Percentiles rank a stretch among this genome's conserved stretches.
phyloP scores from a whole-genome alignment of 2,888 invertebrate species.

The Mesodorylaimus sp. region DNA sequence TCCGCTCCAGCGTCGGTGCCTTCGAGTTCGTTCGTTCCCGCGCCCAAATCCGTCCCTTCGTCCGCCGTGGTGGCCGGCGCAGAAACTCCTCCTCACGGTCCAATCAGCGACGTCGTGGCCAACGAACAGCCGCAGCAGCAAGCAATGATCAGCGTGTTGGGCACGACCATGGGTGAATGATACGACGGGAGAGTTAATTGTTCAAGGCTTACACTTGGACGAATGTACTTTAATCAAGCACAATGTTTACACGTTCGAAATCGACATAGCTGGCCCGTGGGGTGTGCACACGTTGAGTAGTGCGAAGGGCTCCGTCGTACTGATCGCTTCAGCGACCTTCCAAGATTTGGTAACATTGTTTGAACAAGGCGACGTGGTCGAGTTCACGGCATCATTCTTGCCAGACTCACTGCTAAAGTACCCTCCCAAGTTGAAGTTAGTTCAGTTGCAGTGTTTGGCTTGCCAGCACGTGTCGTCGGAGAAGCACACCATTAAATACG shows the following conservation, averaged over 20 bases:
- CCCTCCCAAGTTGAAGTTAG: slow-evolving; percentile 19
- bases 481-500: background rate
- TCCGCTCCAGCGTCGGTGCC: no score
- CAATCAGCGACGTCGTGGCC: no score
- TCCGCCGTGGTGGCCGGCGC: no score
- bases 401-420: slow-evolving; percentile 20
- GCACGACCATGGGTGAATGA: no score
- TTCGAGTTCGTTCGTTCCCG: no score
- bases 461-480: slow-evolving; percentile 12
- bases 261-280: slow-evolving; percentile 21
- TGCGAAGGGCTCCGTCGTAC: slow-evolving; percentile 18
- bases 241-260: slow-evolving; percentile 8
- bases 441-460: slow-evolving; percentile 20
- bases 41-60: no score
- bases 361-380: slow-evolving; percentile 21
- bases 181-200: background rate
- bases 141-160: no score
- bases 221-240: slow-evolving; percentile 5
- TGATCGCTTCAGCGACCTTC: slow-evolving; percentile 19
- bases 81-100: no score
- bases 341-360: slow-evolving; percentile 17
- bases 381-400: background rate
- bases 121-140: no score
- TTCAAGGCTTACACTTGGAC: slow-evolving; percentile 1
- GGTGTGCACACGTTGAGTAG: slow-evolving; percentile 18